Percentiles rank a stretch among this genome's conserved stretches.
phyloP scores from a whole-genome alignment of 2,888 invertebrate genomes.

The Dryadula phaetusa region DNA sequence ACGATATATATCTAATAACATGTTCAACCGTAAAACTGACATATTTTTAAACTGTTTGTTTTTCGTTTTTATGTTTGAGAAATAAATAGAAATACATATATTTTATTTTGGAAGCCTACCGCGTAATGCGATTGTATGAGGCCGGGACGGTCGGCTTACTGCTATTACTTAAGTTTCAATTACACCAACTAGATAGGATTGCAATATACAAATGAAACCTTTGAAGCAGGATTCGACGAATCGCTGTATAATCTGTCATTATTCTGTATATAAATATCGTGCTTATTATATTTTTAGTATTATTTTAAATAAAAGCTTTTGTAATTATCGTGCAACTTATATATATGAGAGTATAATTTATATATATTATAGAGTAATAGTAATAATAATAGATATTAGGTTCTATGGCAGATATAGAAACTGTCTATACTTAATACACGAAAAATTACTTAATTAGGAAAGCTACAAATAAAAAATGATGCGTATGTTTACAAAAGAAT shows the following conservation, averaged over 20 bases:
- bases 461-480: no score
- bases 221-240: slow-evolving; percentile 38
- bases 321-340: no score
- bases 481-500: background rate
- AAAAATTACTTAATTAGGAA: no score
- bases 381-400: no score
- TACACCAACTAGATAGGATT: slow-evolving; percentile 43
- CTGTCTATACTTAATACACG: no score
- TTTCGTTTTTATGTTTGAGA: background rate
- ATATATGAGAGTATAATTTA: no score
- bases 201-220: slow-evolving; percentile 43
- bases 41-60: background rate
- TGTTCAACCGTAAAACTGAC: background rate
- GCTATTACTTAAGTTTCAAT: slow-evolving; percentile 44
- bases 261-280: slow-evolving; percentile 25
- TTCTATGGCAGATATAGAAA: no score
- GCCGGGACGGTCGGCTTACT: slow-evolving; percentile 39
- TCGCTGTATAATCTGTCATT: slow-evolving; percentile 32
- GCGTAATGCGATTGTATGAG: slow-evolving; percentile 23
- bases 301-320: background rate
- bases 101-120: slow-evolving; percentile 16
- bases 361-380: no score
- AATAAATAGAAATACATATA: background rate
- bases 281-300: background rate
- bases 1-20: background rate